Evolutionary conservation across 2,888 invertebrate genomes (phyloP).

Genomic region (Diloba caeruleocephala): DNA sequence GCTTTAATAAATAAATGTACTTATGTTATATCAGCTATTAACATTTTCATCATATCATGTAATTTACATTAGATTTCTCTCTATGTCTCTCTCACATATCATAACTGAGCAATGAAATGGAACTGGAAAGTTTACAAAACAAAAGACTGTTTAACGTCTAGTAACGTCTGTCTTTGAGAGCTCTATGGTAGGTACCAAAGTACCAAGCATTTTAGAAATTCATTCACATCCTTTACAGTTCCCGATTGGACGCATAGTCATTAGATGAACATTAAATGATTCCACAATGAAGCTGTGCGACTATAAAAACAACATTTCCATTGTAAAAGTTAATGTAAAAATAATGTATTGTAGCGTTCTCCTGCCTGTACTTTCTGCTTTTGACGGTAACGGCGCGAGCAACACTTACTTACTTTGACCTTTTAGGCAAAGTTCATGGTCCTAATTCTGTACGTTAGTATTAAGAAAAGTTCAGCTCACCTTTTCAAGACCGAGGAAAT

Average conservation of each 20-base stretch:
- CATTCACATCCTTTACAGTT: constrained; percentile 37
- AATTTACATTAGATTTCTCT: no score
- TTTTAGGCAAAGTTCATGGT: constrained; percentile 25
- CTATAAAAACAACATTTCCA: constrained; percentile 53
- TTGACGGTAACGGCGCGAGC: constrained; percentile 19
- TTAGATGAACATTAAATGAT: constrained; percentile 46
- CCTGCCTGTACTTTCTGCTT: constrained; percentile 33
- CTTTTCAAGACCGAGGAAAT: no score
- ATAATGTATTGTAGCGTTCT: constrained; percentile 51
- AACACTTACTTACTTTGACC: constrained; percentile 24
- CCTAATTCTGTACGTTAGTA: constrained; percentile 14
- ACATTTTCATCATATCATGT: background rate
- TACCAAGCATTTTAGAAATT: constrained; percentile 29
- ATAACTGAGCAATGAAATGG: constrained; percentile 29
- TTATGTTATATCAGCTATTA: background rate
- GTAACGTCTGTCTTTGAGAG: constrained; percentile 6
- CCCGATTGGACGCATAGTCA: constrained; percentile 35
- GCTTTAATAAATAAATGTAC: no score
- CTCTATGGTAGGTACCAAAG: constrained; percentile 9
- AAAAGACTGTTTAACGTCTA: constrained; percentile 14
- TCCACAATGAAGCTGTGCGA: constrained; percentile 32
- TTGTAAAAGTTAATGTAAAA: constrained; percentile 64
- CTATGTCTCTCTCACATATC: constrained; percentile 2
- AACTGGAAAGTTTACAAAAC: constrained; percentile 31
- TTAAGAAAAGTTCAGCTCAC: background rate